phyloP scores from a whole-genome alignment of 2,797 vertebrate species.

The Rhynchonycteris naso region DNA sequence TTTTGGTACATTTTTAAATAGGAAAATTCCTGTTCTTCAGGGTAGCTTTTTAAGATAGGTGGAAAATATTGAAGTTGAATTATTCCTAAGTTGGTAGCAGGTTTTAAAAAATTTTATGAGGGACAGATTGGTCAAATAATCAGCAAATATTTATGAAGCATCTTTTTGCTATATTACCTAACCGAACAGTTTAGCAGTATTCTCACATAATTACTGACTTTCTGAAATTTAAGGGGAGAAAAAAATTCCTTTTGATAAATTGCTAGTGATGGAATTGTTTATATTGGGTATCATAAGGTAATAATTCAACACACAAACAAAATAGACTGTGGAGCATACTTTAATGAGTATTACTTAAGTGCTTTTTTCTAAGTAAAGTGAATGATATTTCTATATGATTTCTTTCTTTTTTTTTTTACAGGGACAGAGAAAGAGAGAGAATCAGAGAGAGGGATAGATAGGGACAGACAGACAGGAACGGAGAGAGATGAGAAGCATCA shows the following conservation, averaged over 20 bases:
- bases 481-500: too few relatives aligned
- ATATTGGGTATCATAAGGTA: background rate
- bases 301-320: conserved; percentile 22
- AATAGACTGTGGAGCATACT: background rate
- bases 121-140: background rate
- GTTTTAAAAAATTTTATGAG: background rate
- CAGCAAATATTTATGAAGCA: conserved; percentile 13
- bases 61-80: conserved; percentile 1
- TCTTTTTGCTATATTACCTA: background rate
- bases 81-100: background rate
- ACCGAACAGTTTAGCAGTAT: background rate
- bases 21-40: background rate
- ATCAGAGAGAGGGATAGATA: too few relatives aligned
- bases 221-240: background rate
- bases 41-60: background rate
- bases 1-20: background rate
- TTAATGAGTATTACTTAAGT: conserved; percentile 50
- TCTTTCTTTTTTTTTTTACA: too few relatives aligned
- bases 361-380: background rate
- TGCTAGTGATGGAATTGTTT: background rate
- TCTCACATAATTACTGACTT: background rate
- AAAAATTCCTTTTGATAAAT: conserved; percentile 17
- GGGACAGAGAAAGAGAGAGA: too few relatives aligned
- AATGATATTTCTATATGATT: background rate
- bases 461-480: too few relatives aligned